Evolutionary conservation across 2,888 invertebrate genomes (phyloP).

Genomic region (Heteropelma amictum): DNA sequence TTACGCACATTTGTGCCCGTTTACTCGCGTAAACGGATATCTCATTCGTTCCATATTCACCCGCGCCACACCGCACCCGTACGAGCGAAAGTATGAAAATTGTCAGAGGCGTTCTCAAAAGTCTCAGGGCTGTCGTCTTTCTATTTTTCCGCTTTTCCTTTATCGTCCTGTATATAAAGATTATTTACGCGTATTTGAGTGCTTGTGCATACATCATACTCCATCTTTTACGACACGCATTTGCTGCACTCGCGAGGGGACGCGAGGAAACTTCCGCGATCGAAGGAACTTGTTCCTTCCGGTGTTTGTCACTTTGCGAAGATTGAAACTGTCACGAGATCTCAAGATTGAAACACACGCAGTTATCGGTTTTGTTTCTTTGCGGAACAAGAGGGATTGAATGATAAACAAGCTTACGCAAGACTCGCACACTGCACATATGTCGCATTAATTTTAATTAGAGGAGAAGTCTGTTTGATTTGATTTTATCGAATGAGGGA

Average conservation of each 20-base stretch:
- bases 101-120: constrained; percentile 11
- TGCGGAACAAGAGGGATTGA: constrained; percentile 31
- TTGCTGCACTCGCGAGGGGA: neutral
- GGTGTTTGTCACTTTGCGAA: constrained; percentile 31
- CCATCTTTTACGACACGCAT: constrained; percentile 1
- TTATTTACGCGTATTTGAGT: neutral
- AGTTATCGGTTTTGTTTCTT: constrained; percentile 39
- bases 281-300: constrained; percentile 26
- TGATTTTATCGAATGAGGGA: neutral
- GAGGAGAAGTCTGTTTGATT: neutral
- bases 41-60: neutral
- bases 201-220: neutral
- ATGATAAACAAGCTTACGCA: neutral
- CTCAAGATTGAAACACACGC: neutral
- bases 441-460: neutral
- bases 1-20: neutral
- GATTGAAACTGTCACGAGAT: constrained; percentile 22
- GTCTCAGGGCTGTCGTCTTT: constrained; percentile 9
- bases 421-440: neutral
- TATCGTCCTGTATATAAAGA: neutral
- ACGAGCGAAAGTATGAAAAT: constrained; percentile 51
- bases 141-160: constrained; percentile 16
- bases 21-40: neutral
- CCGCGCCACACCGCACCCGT: neutral
- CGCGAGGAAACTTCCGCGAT: constrained; percentile 20